Percentiles rank a stretch among this genome's conserved stretches.
These are phyloP conservation scores for Mesorhabditis belari DNA, from an alignment of 2,888 invertebrate genomes.

Conservation along the genomic window DNA sequence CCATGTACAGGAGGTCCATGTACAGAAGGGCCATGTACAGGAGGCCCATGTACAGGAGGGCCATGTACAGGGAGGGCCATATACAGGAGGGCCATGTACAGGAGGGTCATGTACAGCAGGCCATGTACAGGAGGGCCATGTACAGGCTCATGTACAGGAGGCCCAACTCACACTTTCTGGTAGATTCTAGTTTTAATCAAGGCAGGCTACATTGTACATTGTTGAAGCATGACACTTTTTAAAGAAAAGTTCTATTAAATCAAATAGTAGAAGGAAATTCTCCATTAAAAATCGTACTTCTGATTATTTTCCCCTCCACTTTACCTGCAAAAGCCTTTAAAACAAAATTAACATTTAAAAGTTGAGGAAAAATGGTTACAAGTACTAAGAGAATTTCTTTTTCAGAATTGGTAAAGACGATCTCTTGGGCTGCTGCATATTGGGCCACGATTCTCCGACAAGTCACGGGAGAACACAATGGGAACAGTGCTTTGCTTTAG, in stretches of 20 bases:
- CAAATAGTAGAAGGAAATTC: neutral
- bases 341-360: neutral
- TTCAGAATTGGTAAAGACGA: conserved; percentile 78
- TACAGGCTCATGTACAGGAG: no score
- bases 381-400: neutral
- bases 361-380: neutral
- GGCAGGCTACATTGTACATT: no score
- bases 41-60: no score
- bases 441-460: conserved; percentile 47
- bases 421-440: conserved; percentile 70
- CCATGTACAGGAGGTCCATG: no score
- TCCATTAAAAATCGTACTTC: neutral
- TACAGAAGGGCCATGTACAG: no score
- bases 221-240: no score
- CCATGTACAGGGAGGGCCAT: no score
- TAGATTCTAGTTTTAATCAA: no score
- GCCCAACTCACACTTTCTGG: no score
- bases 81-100: no score
- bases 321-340: neutral
- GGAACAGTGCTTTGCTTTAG: conserved; percentile 42
- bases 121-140: no score
- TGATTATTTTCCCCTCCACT: neutral
- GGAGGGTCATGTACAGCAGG: no score
- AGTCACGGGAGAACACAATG: conserved; percentile 47
- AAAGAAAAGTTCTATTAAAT: neutral